Percentiles rank a stretch among this genome's conserved stretches.
Conservation (phyloP, 2,888 invertebrate genomes). For the Xestia c-nigrum region DNA sequence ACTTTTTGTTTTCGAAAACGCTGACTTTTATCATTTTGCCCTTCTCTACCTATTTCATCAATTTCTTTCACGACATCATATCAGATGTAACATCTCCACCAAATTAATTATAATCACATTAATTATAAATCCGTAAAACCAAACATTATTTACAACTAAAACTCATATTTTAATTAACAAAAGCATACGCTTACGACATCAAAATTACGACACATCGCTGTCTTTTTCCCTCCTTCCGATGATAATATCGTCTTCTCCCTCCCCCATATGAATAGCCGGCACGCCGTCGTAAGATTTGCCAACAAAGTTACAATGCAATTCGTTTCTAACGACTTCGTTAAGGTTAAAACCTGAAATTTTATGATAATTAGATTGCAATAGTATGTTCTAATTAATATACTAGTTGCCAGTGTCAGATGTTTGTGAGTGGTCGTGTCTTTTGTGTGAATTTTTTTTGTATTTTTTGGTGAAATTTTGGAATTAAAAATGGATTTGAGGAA, state of each 20-base stretch:
- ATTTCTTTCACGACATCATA: slow-evolving; percentile 1
- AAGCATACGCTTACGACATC: slow-evolving; percentile 77
- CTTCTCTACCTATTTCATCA: neutral
- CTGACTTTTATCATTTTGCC: neutral
- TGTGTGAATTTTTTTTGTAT: slow-evolving; percentile 65
- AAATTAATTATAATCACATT: slow-evolving; percentile 37
- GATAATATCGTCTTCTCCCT: slow-evolving; percentile 71
- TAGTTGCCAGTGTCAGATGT: slow-evolving; percentile 82
- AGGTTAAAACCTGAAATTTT: slow-evolving; percentile 89
- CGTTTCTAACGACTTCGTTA: slow-evolving; percentile 82
- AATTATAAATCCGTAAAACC: slow-evolving; percentile 57
- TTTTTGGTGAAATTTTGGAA: slow-evolving; percentile 53
- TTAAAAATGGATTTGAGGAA: slow-evolving; percentile 84
- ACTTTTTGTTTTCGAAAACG: neutral
- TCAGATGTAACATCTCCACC: neutral
- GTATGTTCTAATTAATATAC: slow-evolving; percentile 84
- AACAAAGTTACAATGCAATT: slow-evolving; percentile 79
- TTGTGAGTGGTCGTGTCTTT: slow-evolving; percentile 84
- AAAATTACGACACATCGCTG: slow-evolving; percentile 77
- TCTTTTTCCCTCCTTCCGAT: slow-evolving; percentile 48
- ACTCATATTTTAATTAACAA: slow-evolving; percentile 74
- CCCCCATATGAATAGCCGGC: slow-evolving; percentile 70
- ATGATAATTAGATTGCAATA: slow-evolving; percentile 88
- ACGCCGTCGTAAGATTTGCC: slow-evolving; percentile 79
- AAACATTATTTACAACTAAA: slow-evolving; percentile 66